Evolutionary conservation across 23 tunicate genomes (phyloP).

Genomic region (Clavelina lepadiformis): DNA sequence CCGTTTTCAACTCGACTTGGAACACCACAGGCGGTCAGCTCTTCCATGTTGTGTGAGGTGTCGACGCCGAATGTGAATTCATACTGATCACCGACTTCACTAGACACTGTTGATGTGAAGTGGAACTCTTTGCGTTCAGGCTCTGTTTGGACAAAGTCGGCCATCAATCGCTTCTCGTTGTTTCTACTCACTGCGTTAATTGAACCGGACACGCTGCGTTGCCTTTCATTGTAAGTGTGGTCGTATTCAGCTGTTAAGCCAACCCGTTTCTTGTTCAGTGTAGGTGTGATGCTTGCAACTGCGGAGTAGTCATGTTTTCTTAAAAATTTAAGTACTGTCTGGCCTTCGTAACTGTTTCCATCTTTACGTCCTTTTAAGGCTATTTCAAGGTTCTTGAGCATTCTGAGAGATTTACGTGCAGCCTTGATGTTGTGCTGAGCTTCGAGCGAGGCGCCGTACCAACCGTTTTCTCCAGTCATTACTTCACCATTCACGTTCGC

Average conservation of each 20-base stretch:
- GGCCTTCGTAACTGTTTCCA: conserved; percentile 8
- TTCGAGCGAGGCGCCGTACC: conserved; percentile 33
- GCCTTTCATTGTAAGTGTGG: conserved; percentile 2
- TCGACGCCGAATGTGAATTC: background rate
- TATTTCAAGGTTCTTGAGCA: conserved; percentile 7
- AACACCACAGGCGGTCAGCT: conserved; percentile 3
- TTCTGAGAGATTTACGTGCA: background rate
- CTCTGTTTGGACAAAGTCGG: background rate
- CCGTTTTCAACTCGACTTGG: conserved; percentile 9
- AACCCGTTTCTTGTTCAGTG: background rate
- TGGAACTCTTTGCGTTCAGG: background rate
- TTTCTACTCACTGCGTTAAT: background rate
- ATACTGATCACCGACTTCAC: background rate
- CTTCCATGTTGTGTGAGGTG: conserved; percentile 28
- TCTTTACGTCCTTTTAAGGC: conserved; percentile 11
- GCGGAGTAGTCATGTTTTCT: conserved; percentile 16
- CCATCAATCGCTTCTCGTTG: background rate
- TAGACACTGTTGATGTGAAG: background rate
- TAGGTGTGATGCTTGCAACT: conserved; percentile 17
- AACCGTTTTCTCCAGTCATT: conserved; percentile 19
- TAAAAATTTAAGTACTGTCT: background rate
- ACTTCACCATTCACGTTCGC: conserved; percentile 13
- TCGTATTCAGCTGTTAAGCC: conserved; percentile 1
- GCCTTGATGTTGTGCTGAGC: conserved; percentile 16
- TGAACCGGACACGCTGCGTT: conserved; percentile 9